These are phyloP conservation scores for Heliconius ismenius DNA, from an alignment of 2,888 invertebrate genomes.

Conservation along the genomic window DNA sequence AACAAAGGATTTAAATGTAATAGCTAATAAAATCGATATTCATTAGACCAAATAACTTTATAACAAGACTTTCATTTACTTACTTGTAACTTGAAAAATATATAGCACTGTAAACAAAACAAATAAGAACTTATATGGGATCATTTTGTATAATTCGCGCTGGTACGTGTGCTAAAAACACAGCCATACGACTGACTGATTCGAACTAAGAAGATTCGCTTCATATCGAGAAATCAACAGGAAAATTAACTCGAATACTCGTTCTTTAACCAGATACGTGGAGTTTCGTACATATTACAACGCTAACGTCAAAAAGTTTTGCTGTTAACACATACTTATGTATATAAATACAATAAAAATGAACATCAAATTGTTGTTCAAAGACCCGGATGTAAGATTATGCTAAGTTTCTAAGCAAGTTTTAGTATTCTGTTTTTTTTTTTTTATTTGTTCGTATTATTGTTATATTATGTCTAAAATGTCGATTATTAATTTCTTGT, in stretches of 20 bases:
- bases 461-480: neutral
- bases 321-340: neutral
- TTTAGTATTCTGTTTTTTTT: neutral
- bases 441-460: neutral
- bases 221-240: slow-evolving; percentile 37
- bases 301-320: slow-evolving; percentile 7
- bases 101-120: slow-evolving; percentile 42
- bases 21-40: neutral
- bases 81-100: slow-evolving; percentile 43
- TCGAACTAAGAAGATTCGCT: slow-evolving; percentile 32
- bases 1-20: neutral
- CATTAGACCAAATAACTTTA: neutral
- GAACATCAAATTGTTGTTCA: slow-evolving; percentile 13
- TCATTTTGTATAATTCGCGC: slow-evolving; percentile 37
- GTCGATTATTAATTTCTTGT: neutral
- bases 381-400: slow-evolving; percentile 12
- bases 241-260: slow-evolving; percentile 37
- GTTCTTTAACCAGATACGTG: slow-evolving; percentile 21
- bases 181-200: slow-evolving; percentile 27
- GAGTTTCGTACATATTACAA: neutral
- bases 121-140: slow-evolving; percentile 38
- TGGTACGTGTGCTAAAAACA: slow-evolving; percentile 14
- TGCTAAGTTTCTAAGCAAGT: slow-evolving; percentile 1
- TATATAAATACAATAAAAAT: slow-evolving; percentile 1
- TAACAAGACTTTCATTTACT: slow-evolving; percentile 37